These are phyloP conservation scores for Cepphus grylle DNA, from an alignment of 2,113 vertebrate species.

Conservation along the genomic window DNA sequence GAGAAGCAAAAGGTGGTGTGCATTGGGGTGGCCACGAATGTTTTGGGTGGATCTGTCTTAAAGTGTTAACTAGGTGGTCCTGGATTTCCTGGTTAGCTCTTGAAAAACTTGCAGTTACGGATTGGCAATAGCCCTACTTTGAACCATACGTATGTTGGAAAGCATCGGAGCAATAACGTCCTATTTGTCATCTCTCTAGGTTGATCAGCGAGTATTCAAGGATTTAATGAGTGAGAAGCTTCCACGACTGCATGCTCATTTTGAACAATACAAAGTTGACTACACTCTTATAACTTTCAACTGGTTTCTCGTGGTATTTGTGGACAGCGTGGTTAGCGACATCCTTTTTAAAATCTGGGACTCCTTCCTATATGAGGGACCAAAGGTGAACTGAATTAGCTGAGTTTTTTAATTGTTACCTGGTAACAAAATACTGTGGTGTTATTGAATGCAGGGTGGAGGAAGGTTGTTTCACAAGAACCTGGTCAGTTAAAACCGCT, in stretches of 20 bases:
- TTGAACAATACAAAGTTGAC: constrained; percentile 92
- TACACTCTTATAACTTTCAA: constrained; percentile 98
- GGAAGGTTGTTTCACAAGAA: neutral
- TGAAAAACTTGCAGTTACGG: neutral
- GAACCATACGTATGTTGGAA: neutral
- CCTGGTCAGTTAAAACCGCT: neutral
- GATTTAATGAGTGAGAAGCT: constrained; percentile 96
- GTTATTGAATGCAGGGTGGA: neutral
- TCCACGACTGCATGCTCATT: constrained; percentile 88
- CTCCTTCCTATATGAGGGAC: constrained; percentile 94
- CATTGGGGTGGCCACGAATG: accelerated
- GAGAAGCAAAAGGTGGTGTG: neutral
- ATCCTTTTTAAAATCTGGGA: constrained; percentile 98
- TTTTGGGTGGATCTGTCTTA: neutral
- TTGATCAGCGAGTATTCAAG: constrained; percentile 96
- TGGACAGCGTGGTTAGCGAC: constrained; percentile 95
- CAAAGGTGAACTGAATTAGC: constrained; percentile 81
- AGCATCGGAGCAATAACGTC: neutral
- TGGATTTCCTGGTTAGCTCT: neutral
- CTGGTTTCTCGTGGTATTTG: constrained; percentile 98
- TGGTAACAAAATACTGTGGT: neutral
- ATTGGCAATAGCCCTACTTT: neutral
- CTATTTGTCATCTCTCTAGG: constrained; percentile 65
- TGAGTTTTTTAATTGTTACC: neutral
- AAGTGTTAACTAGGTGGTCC: neutral